Percentiles rank a stretch among this genome's conserved stretches.
Evolutionary conservation across 2,113 vertebrate species (phyloP).

Genomic region (Clinocottus analis): DNA sequence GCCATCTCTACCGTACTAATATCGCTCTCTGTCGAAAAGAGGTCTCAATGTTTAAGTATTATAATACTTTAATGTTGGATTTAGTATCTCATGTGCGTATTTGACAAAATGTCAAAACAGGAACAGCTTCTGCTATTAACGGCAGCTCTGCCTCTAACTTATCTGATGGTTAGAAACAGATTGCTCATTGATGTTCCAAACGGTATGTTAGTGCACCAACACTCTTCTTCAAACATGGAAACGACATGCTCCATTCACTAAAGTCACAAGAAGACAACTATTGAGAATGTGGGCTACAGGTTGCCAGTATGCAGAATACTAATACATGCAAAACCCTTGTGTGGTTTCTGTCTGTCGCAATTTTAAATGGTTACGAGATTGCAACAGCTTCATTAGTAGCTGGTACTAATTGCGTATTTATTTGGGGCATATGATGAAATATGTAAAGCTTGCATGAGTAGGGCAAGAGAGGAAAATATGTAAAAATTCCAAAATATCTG

Average conservation of each 20-base stretch:
- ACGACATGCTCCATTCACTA: slow-evolving; percentile 52
- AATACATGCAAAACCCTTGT: slow-evolving; percentile 10
- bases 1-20: neutral
- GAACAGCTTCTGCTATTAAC: neutral
- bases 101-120: neutral
- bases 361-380: slow-evolving; percentile 5
- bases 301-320: slow-evolving; percentile 20
- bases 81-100: slow-evolving; percentile 1
- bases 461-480: neutral
- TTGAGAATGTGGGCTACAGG: slow-evolving; percentile 11
- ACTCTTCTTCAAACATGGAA: slow-evolving; percentile 57
- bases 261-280: slow-evolving; percentile 38
- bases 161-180: slow-evolving; percentile 11
- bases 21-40: neutral
- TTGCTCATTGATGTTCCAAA: slow-evolving; percentile 51
- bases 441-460: neutral
- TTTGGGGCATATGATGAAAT: neutral
- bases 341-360: neutral
- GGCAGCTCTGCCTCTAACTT: neutral
- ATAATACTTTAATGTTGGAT: slow-evolving; percentile 5
- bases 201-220: slow-evolving; percentile 18
- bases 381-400: slow-evolving; percentile 25
- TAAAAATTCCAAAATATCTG: slow-evolving; percentile 1
- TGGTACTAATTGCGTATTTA: slow-evolving; percentile 16
- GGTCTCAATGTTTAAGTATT: neutral